Evolutionary conservation across 2,113 vertebrate species (phyloP).

Genomic region (Mus musculus): GRCm39 chr17:4014501-4015000

Average conservation of each 20-base stretch:
- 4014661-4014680: accelerated
- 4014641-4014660: background rate
- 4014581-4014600: accelerated
- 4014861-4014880: no score
- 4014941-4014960: background rate
- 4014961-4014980: background rate
- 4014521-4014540: background rate
- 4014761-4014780: background rate
- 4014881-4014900: background rate
- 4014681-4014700: background rate
- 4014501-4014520: background rate
- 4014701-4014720: no score
- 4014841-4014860: background rate
- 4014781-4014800: background rate
- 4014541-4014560: background rate
- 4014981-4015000: background rate
- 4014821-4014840: background rate
- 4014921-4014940: background rate
- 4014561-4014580: background rate
- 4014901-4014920: background rate
- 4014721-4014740: no score
- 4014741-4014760: accelerated
- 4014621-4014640: background rate
- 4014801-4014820: accelerated
- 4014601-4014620: background rate